These are phyloP conservation scores for Julus scandinavius DNA, from an alignment of 2,888 invertebrate genomes.

Conservation along the genomic window DNA sequence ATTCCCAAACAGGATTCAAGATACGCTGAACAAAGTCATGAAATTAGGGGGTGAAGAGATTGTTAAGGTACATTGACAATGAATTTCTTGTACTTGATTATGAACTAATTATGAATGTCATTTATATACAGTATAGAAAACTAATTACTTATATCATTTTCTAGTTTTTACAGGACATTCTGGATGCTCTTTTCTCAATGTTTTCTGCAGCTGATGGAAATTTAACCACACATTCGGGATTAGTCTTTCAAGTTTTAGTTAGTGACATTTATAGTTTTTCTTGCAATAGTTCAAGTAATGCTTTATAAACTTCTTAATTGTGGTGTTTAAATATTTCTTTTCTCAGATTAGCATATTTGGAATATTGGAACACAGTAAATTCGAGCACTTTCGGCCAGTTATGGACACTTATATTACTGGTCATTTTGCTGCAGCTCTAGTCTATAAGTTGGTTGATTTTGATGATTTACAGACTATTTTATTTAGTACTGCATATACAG, in stretches of 20 bases:
- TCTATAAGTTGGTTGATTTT: slow-evolving; percentile 79
- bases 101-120: not conserved
- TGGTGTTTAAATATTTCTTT: slow-evolving; percentile 23
- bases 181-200: slow-evolving; percentile 92
- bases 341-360: slow-evolving; percentile 84
- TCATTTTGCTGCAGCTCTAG: slow-evolving; percentile 93
- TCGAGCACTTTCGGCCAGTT: slow-evolving; percentile 93
- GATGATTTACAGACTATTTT: not conserved
- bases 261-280: slow-evolving; percentile 59
- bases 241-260: slow-evolving; percentile 89
- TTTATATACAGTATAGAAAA: not conserved
- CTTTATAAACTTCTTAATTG: not conserved
- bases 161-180: slow-evolving; percentile 87
- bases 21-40: slow-evolving; percentile 83
- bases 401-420: slow-evolving; percentile 93
- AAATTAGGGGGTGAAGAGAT: slow-evolving; percentile 87
- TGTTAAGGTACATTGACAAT: slow-evolving; percentile 72
- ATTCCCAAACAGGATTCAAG: slow-evolving; percentile 85
- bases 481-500: not conserved
- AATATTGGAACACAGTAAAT: slow-evolving; percentile 87
- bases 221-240: slow-evolving; percentile 86
- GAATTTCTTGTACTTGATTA: not conserved
- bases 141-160: not conserved
- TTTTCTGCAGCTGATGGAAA: slow-evolving; percentile 94
- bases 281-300: not conserved